Evolutionary conservation across 2,113 vertebrate species (phyloP).

Genomic region (Catharus fuscescens): DNA sequence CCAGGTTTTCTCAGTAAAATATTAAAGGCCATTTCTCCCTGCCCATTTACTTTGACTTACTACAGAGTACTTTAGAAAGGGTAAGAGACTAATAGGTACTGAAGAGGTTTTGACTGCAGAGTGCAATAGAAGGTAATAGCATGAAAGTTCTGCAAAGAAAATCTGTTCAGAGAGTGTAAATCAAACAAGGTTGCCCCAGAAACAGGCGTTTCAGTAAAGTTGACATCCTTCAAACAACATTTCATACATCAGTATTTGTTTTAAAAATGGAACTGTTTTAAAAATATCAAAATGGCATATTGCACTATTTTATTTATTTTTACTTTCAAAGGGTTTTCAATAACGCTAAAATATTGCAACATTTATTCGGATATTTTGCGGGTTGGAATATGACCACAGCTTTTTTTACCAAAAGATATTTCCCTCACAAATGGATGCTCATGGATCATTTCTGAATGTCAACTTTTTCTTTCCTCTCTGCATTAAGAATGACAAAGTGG

Average conservation of each 20-base stretch:
- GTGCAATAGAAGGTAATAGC: conserved; percentile 3
- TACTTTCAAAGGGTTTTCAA: neutral
- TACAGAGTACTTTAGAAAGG: conserved; percentile 13
- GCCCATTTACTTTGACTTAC: conserved; percentile 42
- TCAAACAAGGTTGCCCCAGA: neutral
- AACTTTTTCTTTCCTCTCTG: neutral
- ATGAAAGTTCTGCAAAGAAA: conserved; percentile 8
- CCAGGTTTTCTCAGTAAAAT: conserved; percentile 43
- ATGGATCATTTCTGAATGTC: neutral
- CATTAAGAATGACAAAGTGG: neutral
- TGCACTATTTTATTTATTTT: conserved; percentile 24
- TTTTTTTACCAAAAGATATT: neutral
- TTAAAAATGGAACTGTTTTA: neutral
- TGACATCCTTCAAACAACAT: neutral
- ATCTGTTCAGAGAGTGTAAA: conserved; percentile 24
- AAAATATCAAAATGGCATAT: neutral
- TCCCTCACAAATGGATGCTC: neutral
- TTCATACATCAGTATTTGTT: conserved; percentile 13
- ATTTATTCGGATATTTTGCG: neutral
- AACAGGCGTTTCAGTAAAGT: neutral
- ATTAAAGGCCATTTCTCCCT: conserved; percentile 38
- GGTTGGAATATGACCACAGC: neutral
- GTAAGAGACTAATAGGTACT: conserved; percentile 16
- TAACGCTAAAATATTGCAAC: neutral
- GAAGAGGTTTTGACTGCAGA: conserved; percentile 14